phyloP scores from a whole-genome alignment of 2,888 invertebrate species.

The Thereva unica region DNA sequence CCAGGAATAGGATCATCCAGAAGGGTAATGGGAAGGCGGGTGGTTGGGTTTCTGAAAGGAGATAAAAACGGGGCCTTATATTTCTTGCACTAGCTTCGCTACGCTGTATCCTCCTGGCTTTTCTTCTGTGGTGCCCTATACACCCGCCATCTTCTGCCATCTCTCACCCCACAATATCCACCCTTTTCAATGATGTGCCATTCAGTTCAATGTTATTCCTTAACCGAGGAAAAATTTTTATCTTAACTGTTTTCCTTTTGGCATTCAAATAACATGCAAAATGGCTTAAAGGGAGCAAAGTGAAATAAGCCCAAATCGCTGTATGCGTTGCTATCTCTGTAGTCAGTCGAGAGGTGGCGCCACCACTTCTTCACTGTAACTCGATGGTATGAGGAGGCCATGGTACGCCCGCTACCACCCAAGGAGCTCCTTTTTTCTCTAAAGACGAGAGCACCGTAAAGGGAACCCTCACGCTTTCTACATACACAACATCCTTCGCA shows the following conservation, averaged over 20 bases:
- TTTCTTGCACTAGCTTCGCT: neutral
- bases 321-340: constrained; percentile 33
- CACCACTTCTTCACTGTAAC: neutral
- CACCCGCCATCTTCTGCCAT: neutral
- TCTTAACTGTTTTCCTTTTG: constrained; percentile 41
- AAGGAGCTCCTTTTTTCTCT: constrained; percentile 8
- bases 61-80: no score
- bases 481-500: constrained; percentile 16
- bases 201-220: constrained; percentile 32
- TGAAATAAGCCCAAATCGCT: constrained; percentile 43
- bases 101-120: neutral
- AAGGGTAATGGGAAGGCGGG: no score
- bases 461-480: constrained; percentile 9
- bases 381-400: no score
- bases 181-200: constrained; percentile 11
- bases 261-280: constrained; percentile 47
- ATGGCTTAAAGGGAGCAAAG: constrained; percentile 44
- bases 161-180: neutral
- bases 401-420: neutral
- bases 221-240: constrained; percentile 30
- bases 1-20: no score
- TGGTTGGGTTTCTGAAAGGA: no score
- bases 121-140: constrained; percentile 6
- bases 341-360: constrained; percentile 19
- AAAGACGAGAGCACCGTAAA: constrained; percentile 18